Evolutionary conservation across 2,888 invertebrate genomes (phyloP), one percentile per base, ranked within the genome.

Genomic region (Luperina nickerlii): DNA sequence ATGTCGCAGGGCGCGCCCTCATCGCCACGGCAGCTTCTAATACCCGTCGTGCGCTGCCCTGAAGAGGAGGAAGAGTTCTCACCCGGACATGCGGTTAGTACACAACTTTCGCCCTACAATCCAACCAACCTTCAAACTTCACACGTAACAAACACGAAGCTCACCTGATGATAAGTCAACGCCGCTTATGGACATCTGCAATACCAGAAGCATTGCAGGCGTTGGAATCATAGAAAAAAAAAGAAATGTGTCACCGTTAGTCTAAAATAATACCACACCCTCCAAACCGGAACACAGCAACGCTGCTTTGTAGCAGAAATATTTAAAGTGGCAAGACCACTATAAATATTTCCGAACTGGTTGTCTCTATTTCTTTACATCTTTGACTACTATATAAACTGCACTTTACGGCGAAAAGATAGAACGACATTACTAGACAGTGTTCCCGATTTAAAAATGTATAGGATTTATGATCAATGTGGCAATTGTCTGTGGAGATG

Each of bases 1-100:
- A 83, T 88, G 86, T 92, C 94, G 0, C 92, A 92, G 54, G 84
- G 86, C 0, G 88, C 91, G 4, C 92, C 93, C 0, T 86, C 91
- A 0, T 93, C 95, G 2, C 93, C 94, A 1, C 88, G 90, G 1
- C 90, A 92, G 4, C 66, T 81, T 0, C 76, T 84, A 1, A 78
- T 86, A 20, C 88, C 80, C 13, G 75, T 67, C 13, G 68, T 79
- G 13, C 88, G 91, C 6, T 88, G 82, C 72, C 90, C 90, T 4
- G 94, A 94, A 65, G 95, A 95, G 15, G 95, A 96, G 8, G 95
- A 95, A 0, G 95, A 95, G 0, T 87, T 85, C 57, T 89, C 91
- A 0, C 91, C 90, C 0, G 90, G 91, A 18, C 93, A 92, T 70
- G 87, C 90, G 84, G 95, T 94, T 84, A 88, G 81, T 78, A 42